Evolutionary conservation across 1,140 invertebrate genomes (phyloP), one percentile per base, ranked within the genome.

Genomic region (Ceratosolen fusciceps): DNA sequence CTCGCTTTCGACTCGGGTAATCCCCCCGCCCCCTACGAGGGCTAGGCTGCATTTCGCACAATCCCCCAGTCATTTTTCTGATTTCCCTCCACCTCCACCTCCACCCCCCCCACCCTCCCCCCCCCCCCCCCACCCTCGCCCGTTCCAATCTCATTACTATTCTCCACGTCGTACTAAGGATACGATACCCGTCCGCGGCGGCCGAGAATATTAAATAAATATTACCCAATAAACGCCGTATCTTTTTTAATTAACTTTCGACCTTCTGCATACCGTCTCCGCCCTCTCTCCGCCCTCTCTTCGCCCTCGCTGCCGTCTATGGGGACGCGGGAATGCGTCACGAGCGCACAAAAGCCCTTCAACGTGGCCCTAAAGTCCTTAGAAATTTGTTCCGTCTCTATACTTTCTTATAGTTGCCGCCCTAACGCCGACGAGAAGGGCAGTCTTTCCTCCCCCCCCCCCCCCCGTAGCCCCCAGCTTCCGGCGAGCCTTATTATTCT

Each of bases 361-460:
- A 21, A 62, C 34, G 31, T 21, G 10, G 10, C 49, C 8, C 60
- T 37, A 37, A 31, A 16, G 29, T 37, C 19, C 37, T 65, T 65
- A n/a, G 34, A 37, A 65, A 65, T 65, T 65, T 37, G 5, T n/a
- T 65, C 14, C 60, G 37, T 65, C 21, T 65, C 21, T 37, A 65
- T 65, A 37, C 7, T 65, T 37, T 65, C 8, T 12, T 37, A 65
- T 65, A 37, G 1, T 65, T 37, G 34, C 8, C 19, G 3, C 34
- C 21, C 21, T 37, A n/a, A n/a, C n/a, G 7, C 34, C n/a, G n/a
- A n/a, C n/a, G n/a, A n/a, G n/a, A n/a, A n/a, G n/a, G 7, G 34
- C n/a, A 1, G 2, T 65, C 7, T 1, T 52, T n/a, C 31, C 31
- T 21, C n/a, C 9, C 0, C 16, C 4, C 31, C 4, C 21, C 21